Evolutionary conservation across 2,888 invertebrate species (phyloP).

Genomic region (Aphodius granarius): DNA sequence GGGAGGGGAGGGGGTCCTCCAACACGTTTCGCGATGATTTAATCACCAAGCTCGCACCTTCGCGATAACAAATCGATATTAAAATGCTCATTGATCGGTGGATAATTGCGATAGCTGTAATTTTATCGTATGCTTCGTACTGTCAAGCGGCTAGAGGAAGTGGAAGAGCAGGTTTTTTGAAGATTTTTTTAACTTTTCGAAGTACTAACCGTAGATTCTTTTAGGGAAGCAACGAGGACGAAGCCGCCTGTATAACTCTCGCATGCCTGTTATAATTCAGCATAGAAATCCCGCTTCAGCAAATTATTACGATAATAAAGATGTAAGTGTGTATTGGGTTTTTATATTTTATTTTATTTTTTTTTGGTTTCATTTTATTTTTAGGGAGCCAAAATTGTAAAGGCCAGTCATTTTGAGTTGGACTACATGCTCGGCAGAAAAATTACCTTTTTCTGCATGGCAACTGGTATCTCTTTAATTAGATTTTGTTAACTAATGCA

Average conservation of each 20-base stretch:
- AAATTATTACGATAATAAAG: constrained; percentile 66
- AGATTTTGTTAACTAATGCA: neutral
- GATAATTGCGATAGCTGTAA: neutral
- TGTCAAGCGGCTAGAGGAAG: constrained; percentile 18
- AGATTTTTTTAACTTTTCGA: no score
- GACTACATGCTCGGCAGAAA: constrained; percentile 76
- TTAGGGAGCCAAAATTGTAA: constrained; percentile 70
- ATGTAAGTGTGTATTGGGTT: constrained; percentile 56
- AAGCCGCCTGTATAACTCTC: constrained; percentile 55
- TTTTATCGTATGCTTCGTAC: neutral
- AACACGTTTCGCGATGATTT: neutral
- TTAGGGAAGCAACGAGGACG: constrained; percentile 46
- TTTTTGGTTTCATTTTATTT: constrained; percentile 31
- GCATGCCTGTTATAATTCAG: constrained; percentile 60
- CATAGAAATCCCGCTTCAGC: constrained; percentile 61
- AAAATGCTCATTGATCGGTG: neutral
- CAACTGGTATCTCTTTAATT: constrained; percentile 54
- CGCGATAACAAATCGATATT: neutral
- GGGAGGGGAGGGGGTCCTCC: neutral
- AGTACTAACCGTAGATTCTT: neutral
- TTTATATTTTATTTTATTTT: no score
- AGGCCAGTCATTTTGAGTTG: constrained; percentile 71
- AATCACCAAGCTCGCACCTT: neutral
- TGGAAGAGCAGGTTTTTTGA: constrained; percentile 12
- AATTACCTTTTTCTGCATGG: constrained; percentile 76